phyloP scores from a whole-genome alignment of 2,888 invertebrate genomes.

The Leptinotarsa tumamoca region DNA sequence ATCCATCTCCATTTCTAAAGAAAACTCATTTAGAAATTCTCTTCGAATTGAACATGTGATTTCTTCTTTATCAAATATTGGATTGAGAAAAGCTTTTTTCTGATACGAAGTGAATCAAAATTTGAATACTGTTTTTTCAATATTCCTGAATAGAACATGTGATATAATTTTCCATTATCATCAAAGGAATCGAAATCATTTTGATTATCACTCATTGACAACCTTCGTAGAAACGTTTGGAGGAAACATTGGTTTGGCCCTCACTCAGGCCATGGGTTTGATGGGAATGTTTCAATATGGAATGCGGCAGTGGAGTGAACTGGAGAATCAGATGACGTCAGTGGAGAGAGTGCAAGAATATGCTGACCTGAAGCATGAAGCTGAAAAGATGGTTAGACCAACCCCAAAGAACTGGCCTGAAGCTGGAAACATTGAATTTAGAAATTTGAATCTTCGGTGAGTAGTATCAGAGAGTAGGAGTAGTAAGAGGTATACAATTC shows the following conservation, averaged over 20 bases:
- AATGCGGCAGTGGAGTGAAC: constrained; percentile 70
- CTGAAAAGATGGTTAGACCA: constrained; percentile 44
- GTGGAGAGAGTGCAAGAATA: constrained; percentile 93
- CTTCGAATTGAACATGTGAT: too few species aligned
- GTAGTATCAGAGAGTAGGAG: neutral
- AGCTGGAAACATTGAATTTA: constrained; percentile 76
- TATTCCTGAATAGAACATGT: too few species aligned
- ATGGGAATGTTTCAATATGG: constrained; percentile 84
- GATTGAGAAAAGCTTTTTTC: too few species aligned
- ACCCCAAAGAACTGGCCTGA: constrained; percentile 80
- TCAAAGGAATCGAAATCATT: too few species aligned
- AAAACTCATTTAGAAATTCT: too few species aligned
- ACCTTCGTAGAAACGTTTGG: constrained; percentile 57
- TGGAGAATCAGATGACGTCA: constrained; percentile 84
- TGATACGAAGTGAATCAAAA: too few species aligned
- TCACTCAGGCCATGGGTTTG: constrained; percentile 62
- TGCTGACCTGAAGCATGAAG: constrained; percentile 74
- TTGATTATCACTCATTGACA: too few species aligned
- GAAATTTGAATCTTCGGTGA: constrained; percentile 71
- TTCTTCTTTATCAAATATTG: too few species aligned
- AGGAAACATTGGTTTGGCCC: constrained; percentile 62
- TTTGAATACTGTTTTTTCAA: too few species aligned
- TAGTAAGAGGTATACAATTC: neutral
- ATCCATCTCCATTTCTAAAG: too few species aligned
- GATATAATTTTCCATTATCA: too few species aligned